Conservation (phyloP, 2,888 invertebrate genomes). For the Caenorhabditis sinica region DNA sequence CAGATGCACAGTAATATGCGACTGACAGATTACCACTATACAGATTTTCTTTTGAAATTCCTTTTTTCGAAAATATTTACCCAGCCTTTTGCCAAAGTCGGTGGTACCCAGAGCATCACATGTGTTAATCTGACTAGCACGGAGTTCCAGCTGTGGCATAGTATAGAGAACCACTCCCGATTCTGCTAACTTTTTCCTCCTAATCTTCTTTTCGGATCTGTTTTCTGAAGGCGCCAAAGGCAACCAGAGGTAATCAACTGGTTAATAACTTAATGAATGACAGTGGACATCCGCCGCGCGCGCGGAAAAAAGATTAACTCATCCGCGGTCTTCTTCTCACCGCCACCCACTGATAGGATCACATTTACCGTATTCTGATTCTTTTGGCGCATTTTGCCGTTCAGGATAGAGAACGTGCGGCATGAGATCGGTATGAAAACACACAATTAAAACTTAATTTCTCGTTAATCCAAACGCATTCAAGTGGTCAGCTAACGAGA, state of each 20-base stretch:
- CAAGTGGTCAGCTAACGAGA: conserved; percentile 57
- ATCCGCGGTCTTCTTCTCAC: conserved; percentile 32
- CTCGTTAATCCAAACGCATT: conserved; percentile 31
- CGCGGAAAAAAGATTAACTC: conserved; percentile 66
- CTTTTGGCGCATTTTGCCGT: conserved; percentile 9
- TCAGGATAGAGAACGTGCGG: not conserved
- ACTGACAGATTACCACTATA: conserved; percentile 15
- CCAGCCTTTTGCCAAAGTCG: conserved; percentile 7
- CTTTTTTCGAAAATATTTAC: conserved; percentile 34
- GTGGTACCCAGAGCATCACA: not conserved
- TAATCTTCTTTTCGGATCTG: conserved; percentile 35
- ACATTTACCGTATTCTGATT: conserved; percentile 42
- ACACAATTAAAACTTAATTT: conserved; percentile 8
- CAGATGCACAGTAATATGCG: conserved; percentile 21
- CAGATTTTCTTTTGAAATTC: not conserved
- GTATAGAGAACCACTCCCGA: not conserved
- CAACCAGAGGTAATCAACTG: conserved; percentile 64
- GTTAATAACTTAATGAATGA: conserved; percentile 69
- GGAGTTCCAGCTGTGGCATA: not conserved
- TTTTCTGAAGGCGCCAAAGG: conserved; percentile 34
- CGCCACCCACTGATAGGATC: conserved; percentile 39
- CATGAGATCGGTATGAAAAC: conserved; percentile 25
- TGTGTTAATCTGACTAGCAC: not conserved
- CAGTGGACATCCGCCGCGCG: conserved; percentile 52
- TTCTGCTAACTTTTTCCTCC: not conserved